Evolutionary conservation across 2,888 invertebrate species (phyloP).

Genomic region (Pristionchus fissidentatus): DNA sequence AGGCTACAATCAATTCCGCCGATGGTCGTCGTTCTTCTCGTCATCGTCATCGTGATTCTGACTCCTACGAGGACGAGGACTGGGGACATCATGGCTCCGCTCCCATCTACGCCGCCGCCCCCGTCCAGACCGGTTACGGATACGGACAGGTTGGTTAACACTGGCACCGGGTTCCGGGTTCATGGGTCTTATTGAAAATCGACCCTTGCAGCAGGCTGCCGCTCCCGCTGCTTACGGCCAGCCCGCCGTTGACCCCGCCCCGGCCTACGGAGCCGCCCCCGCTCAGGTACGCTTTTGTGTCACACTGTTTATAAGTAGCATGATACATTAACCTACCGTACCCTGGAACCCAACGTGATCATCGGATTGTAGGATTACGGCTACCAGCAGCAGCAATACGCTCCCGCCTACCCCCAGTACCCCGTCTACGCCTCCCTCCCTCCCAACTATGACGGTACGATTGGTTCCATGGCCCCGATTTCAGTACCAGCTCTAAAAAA

Average conservation of each 20-base stretch:
- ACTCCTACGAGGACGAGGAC: not conserved
- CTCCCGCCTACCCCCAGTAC: slow-evolving; percentile 46
- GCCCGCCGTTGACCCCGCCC: slow-evolving; percentile 10
- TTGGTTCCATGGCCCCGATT: not conserved
- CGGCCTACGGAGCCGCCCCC: slow-evolving; percentile 29
- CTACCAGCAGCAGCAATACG: slow-evolving; percentile 1
- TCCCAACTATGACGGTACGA: slow-evolving; percentile 60
- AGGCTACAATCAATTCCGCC: not conserved
- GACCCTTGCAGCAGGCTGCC: not conserved
- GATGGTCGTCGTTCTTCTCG: not conserved
- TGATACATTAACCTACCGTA: not conserved
- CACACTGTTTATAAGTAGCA: not conserved
- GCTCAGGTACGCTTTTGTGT: slow-evolving; percentile 39
- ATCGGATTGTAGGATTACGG: slow-evolving; percentile 9
- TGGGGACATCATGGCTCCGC: not conserved
- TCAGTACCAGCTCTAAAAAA: not conserved
- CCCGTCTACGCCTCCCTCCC: slow-evolving; percentile 56
- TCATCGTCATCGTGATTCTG: not conserved
- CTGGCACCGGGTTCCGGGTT: not conserved
- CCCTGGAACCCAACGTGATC: not conserved
- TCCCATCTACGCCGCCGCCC: not conserved
- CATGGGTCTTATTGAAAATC: not conserved
- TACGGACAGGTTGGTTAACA: slow-evolving; percentile 15
- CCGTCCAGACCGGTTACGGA: not conserved
- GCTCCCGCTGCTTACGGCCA: slow-evolving; percentile 21